phyloP scores from a whole-genome alignment of 1,140 invertebrate species.

The Tenebrio molitor region DNA sequence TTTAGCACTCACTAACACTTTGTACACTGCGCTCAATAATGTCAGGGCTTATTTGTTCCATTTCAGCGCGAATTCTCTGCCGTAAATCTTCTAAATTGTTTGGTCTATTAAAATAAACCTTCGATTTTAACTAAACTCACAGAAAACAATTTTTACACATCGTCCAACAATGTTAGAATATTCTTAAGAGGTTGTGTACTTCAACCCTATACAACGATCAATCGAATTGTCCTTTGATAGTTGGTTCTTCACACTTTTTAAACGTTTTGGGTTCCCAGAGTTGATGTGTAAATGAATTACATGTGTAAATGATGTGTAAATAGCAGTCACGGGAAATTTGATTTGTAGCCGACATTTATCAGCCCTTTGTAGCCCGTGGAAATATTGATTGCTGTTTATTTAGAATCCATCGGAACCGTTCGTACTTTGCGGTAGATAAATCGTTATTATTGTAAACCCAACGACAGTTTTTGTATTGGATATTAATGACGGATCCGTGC shows the following conservation, averaged over 20 bases:
- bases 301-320: conserved; percentile 57
- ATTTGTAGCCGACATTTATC: conserved; percentile 55
- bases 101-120: too few relatives aligned
- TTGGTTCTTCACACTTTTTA: conserved; percentile 32
- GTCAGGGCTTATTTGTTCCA: too few relatives aligned
- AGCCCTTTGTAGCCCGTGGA: conserved; percentile 48
- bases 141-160: too few relatives aligned
- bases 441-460: conserved; percentile 43
- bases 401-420: background rate
- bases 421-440: conserved; percentile 55
- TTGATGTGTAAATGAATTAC: conserved; percentile 14
- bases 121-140: too few relatives aligned
- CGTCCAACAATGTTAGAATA: background rate
- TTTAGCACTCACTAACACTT: too few relatives aligned
- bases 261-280: conserved; percentile 37
- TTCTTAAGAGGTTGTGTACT: conserved; percentile 10
- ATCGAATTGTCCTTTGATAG: background rate
- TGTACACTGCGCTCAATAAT: too few relatives aligned
- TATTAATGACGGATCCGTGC: conserved; percentile 22
- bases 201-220: conserved; percentile 11
- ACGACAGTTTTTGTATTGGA: conserved; percentile 24
- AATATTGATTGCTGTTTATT: conserved; percentile 54
- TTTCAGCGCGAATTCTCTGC: too few relatives aligned
- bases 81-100: too few relatives aligned
- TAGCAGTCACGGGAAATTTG: conserved; percentile 52